Evolutionary conservation across 1,140 invertebrate species (phyloP), one percentile per base, ranked within the genome.

Genomic region (Drosophila sproati): DNA sequence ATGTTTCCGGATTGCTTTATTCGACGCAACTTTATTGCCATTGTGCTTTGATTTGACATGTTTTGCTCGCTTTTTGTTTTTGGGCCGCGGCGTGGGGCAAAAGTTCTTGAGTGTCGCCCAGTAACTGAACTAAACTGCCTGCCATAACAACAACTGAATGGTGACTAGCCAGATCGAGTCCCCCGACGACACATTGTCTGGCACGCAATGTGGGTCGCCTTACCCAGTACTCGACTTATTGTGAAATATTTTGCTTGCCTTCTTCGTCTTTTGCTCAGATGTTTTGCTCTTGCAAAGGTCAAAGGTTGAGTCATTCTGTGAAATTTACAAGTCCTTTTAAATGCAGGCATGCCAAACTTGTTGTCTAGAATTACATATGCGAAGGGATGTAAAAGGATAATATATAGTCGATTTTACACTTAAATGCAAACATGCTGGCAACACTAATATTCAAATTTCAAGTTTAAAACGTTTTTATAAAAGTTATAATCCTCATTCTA

Each of bases 121-220:
- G 39, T 45, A 37, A 50, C 68, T 37, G 35, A 35, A 64, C 32
- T 45, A 31, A 41, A 72, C 59, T 55, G 45, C 32, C 35, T 41
- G 51, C 41, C 43, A 51, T 7, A 50, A 51, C 54, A 67, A 77
- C 5, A 70, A 31, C 5, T 63, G 20, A 39, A 72, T 29, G 41
- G 43, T 64, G 69, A 66, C 60, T 66, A 66, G 62, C 66, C 69
- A 43, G 69, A 71, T 71, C 59, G 32, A 47, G 63, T 35, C 59
- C 45, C 34, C 20, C 81, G 77, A 80, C 77, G 77, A 80, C 77
- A 78, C 76, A 80, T 86, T 71, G 81, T 85, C 81, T 85, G 81
- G 73, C 81, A 73, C 66, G 83, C 77, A 78, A 80, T 74, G 43
- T 52, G 51, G 51, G 60, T 72, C 61, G 68, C 51, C 48, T 52